phyloP scores from a whole-genome alignment of 2,797 vertebrate species.

The Melanitta fusca region DNA sequence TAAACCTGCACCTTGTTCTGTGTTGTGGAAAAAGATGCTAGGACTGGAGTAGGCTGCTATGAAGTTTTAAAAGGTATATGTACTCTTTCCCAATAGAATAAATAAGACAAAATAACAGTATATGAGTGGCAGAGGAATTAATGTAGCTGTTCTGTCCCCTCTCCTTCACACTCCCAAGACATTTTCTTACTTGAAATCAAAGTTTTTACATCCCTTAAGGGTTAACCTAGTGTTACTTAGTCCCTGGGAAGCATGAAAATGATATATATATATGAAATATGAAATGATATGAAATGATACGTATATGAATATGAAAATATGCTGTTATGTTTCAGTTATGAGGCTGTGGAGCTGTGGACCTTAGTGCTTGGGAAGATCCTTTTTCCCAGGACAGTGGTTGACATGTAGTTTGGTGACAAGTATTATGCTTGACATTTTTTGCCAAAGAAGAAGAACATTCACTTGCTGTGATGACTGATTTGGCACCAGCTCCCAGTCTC shows the following conservation, averaged over 20 bases:
- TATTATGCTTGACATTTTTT: neutral
- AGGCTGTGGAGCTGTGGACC: neutral
- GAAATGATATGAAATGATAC: too few species aligned
- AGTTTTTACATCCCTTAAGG: neutral
- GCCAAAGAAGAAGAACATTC: neutral
- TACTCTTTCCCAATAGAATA: neutral
- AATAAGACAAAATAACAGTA: neutral
- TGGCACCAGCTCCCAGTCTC: neutral
- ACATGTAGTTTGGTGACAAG: neutral
- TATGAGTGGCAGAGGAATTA: neutral
- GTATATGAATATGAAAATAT: neutral
- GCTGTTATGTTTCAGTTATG: neutral
- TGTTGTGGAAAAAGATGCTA: neutral
- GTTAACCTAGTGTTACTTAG: neutral
- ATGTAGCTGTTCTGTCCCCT: neutral
- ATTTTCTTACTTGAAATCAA: neutral
- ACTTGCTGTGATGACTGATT: neutral
- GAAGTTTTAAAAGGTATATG: neutral
- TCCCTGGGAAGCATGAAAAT: neutral
- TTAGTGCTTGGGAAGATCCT: neutral
- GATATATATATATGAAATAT: too few species aligned
- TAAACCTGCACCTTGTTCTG: neutral
- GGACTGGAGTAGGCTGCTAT: neutral
- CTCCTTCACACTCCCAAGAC: neutral
- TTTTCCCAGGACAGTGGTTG: neutral